Evolutionary conservation across 1,140 invertebrate species (phyloP).

Genomic region (Drosophila kepulauana): DNA sequence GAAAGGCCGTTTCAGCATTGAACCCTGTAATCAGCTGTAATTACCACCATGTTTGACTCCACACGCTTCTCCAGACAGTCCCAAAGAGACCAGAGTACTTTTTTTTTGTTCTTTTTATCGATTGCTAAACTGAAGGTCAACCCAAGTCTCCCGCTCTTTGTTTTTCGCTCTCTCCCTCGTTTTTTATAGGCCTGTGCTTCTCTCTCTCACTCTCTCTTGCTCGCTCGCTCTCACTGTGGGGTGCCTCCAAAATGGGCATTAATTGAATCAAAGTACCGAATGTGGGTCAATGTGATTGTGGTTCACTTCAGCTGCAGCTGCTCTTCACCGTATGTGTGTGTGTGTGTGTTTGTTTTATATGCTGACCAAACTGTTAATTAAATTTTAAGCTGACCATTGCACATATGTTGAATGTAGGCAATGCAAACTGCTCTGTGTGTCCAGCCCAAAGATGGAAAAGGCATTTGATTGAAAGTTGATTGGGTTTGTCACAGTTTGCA

Average conservation of each 20-base stretch:
- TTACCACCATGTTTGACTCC: constrained; percentile 23
- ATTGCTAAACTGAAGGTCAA: constrained; percentile 38
- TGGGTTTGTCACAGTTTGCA: constrained; percentile 35
- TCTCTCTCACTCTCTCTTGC: background rate
- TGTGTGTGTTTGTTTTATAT: constrained; percentile 14
- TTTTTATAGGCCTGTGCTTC: no score
- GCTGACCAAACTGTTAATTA: constrained; percentile 62
- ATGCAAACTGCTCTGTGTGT: background rate
- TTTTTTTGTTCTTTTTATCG: constrained; percentile 6
- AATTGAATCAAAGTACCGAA: constrained; percentile 42
- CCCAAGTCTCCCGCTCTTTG: background rate
- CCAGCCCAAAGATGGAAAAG: background rate
- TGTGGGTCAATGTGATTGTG: constrained; percentile 48
- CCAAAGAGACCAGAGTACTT: constrained; percentile 4
- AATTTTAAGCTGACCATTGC: constrained; percentile 60
- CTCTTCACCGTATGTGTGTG: background rate
- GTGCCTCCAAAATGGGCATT: constrained; percentile 18
- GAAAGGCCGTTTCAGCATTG: constrained; percentile 51
- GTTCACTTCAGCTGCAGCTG: constrained; percentile 14
- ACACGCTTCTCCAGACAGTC: constrained; percentile 12
- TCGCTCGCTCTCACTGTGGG: background rate
- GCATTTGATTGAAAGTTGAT: constrained; percentile 35
- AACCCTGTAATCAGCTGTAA: constrained; percentile 52
- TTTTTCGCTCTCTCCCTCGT: background rate
- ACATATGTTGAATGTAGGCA: constrained; percentile 1